These are phyloP conservation scores for Brachypodius melanocephalos DNA, from an alignment of 2,113 vertebrate genomes.

Conservation along the genomic window DNA sequence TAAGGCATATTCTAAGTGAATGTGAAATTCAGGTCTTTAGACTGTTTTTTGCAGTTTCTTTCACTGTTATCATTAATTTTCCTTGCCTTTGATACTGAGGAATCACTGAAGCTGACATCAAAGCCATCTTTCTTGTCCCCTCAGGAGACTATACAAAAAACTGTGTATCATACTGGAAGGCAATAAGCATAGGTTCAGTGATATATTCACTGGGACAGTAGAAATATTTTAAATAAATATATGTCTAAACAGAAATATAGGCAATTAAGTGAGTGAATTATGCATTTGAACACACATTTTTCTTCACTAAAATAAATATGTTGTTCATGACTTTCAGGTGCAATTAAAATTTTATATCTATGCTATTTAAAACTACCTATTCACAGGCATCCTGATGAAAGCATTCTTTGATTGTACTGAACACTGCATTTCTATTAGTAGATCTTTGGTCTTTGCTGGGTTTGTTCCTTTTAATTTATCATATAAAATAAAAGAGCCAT, in stretches of 20 bases:
- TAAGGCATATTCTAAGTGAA: not conserved
- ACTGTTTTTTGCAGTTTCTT: slow-evolving; percentile 11
- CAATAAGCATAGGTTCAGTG: not conserved
- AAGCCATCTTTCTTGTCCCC: slow-evolving; percentile 42
- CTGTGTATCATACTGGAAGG: not conserved
- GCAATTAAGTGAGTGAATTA: slow-evolving; percentile 41
- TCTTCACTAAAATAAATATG: slow-evolving; percentile 4
- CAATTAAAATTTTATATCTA: not conserved
- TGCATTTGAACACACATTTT: not conserved
- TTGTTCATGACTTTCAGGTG: not conserved
- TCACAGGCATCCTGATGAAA: not conserved
- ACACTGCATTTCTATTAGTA: not conserved
- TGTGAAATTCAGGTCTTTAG: slow-evolving; percentile 13
- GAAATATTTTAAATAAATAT: slow-evolving; percentile 50
- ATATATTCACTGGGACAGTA: not conserved
- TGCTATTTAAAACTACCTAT: not conserved
- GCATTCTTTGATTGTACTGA: not conserved
- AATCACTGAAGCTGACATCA: slow-evolving; percentile 46
- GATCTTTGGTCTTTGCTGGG: not conserved
- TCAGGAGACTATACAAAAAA: slow-evolving; percentile 1
- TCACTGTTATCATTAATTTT: slow-evolving; percentile 46
- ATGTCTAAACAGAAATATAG: not conserved
- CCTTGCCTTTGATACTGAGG: slow-evolving; percentile 36
- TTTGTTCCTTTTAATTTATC: not conserved
- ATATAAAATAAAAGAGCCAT: not conserved